Conservation (phyloP, 1,140 invertebrate species). For the Drosophila takahashii region DNA sequence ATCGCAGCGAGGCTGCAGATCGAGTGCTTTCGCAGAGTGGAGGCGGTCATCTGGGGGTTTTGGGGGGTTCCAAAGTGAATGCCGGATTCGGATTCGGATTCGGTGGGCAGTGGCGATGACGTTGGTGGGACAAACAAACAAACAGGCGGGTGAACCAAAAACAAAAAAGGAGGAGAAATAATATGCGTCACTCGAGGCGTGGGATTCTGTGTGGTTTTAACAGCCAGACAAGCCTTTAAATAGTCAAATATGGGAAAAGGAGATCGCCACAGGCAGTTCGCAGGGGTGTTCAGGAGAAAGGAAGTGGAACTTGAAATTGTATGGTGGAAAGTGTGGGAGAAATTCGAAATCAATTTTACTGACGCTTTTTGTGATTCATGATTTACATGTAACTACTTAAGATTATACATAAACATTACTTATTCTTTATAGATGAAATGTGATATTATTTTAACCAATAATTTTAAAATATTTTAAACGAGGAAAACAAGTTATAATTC, state of each 20-base stretch:
- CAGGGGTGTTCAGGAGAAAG: background rate
- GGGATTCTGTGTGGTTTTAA: conserved; percentile 32
- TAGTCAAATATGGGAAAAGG: background rate
- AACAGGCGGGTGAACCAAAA: conserved; percentile 11
- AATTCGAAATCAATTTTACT: background rate
- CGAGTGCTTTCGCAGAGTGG: conserved; percentile 5
- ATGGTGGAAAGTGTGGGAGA: background rate
- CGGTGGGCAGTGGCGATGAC: conserved; percentile 41
- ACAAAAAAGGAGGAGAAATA: conserved; percentile 4
- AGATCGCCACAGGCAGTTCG: conserved; percentile 1
- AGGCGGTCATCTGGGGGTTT: background rate
- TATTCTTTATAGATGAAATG: too few relatives aligned
- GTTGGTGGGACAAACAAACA: conserved; percentile 28
- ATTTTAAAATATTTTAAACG: too few relatives aligned
- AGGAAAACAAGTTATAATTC: too few relatives aligned
- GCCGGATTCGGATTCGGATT: conserved; percentile 32
- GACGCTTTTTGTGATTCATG: background rate
- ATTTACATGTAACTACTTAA: background rate
- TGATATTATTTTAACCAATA: too few relatives aligned
- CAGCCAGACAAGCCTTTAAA: conserved; percentile 28
- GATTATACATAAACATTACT: background rate
- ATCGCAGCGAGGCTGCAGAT: conserved; percentile 67
- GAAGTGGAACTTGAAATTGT: background rate
- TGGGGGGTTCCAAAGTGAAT: conserved; percentile 11
- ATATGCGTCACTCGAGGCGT: conserved; percentile 50